Evolutionary conservation across 2,797 vertebrate genomes (phyloP).

Genomic region (Avahi laniger): DNA sequence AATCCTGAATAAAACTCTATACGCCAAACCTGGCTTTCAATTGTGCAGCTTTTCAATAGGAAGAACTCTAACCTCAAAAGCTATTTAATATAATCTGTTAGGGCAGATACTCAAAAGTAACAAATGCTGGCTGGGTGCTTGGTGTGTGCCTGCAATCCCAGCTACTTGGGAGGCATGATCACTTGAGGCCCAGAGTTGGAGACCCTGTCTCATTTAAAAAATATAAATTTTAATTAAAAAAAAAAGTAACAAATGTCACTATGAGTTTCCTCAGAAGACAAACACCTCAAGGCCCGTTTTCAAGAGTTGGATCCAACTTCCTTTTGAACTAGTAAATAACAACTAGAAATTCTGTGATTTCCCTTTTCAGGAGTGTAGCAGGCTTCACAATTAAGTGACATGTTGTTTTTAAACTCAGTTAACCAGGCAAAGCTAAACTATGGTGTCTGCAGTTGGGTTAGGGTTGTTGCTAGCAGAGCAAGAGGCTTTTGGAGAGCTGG

Average conservation of each 20-base stretch:
- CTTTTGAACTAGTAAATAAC: constrained; percentile 1
- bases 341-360: constrained; percentile 1
- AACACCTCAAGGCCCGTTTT: not conserved
- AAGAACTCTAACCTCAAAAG: not conserved
- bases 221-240: not conserved
- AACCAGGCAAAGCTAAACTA: not conserved
- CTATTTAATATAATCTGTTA: not conserved
- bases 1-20: not conserved
- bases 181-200: not conserved
- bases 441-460: not conserved
- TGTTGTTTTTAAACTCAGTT: not conserved
- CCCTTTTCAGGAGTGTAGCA: constrained; percentile 3
- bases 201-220: not conserved
- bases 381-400: constrained; percentile 1
- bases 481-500: not conserved
- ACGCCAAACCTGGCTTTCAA: not conserved
- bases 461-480: fast-evolving
- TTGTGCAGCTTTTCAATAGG: not conserved
- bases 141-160: not conserved
- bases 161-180: not conserved
- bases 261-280: not conserved
- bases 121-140: not conserved
- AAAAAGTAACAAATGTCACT: not conserved
- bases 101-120: not conserved
- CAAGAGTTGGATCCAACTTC: constrained; percentile 11